Base-by-base conservation (phyloP, 2,113 vertebrate species). In the Tragulus kanchil region DNA sequence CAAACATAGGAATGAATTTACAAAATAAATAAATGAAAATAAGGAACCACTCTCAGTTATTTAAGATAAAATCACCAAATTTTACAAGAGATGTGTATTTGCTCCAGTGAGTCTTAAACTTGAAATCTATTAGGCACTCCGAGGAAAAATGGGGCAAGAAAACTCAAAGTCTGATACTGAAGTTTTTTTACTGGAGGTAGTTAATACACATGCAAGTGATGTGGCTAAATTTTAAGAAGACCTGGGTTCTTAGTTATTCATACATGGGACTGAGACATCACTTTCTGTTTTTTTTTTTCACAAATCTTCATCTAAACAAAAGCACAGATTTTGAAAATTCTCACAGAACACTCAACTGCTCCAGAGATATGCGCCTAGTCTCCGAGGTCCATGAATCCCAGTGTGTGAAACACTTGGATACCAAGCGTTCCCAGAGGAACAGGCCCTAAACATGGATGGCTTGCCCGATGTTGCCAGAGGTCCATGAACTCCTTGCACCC, bases 251-350 rank as follows among this genome's bases (percentile, higher is more conserved):
- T 7, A 79, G 25, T 36, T 19, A 48, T 36, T 71, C 78, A 89
- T 8, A 52, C 6, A 83, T 16, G 61, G 5, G 3, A n/a, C 21
- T n/a, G 5, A 89, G 54, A 4, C 5, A 8, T 15, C 56, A 56
- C 48, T 61, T 85, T 85, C 52, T 88, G 9, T 23, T 54, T 54
- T 36, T 36, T n/a, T 36, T 36, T 36, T 75, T 54, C 48, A 54
- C 17, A 67, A 25, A 75, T 88, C 61, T 56, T 56, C 28, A 65
- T 75, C 45, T 90, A 82, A 90, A 95, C 61, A 78, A 95, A 93
- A 90, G 15, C 31, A 62, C 11, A 26, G 78, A 62, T 86, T 36
- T 82, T 67, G 3, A 82, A 96, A 94, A n/a, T 36, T 67, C 42
- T 75, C 52, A 23, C 10, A 26, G 56, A 71, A 65, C 7, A 45